Percentiles rank a stretch among this genome's conserved stretches.
These are phyloP conservation scores for Neuroscelio doddi DNA, from an alignment of 2,888 invertebrate genomes.

Conservation along the genomic window DNA sequence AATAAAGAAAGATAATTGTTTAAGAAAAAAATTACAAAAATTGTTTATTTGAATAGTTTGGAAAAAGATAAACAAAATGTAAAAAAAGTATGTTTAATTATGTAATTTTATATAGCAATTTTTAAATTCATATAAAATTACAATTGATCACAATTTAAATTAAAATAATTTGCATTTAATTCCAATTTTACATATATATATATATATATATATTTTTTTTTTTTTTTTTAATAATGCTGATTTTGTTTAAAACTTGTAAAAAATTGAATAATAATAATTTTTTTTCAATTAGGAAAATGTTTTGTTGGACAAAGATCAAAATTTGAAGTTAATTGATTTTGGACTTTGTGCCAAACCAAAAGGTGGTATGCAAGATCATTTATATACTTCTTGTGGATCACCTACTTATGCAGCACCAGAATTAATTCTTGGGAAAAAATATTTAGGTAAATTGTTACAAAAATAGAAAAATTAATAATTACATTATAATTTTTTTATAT, in stretches of 20 bases:
- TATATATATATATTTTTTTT: neutral
- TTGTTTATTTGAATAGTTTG: too few relatives aligned
- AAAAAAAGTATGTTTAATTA: too few relatives aligned
- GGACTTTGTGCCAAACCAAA: slow-evolving; percentile 84
- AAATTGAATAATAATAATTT: slow-evolving; percentile 5
- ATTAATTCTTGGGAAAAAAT: slow-evolving; percentile 75
- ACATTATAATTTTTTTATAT: neutral
- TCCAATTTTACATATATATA: too few relatives aligned
- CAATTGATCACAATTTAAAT: too few relatives aligned
- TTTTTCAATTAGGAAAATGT: slow-evolving; percentile 79
- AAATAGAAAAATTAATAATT: slow-evolving; percentile 8
- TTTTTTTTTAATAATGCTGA: neutral
- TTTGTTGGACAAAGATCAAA: slow-evolving; percentile 81
- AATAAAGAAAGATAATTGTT: neutral
- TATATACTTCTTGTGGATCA: slow-evolving; percentile 83
- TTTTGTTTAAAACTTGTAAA: slow-evolving; percentile 12
- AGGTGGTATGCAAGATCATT: slow-evolving; percentile 77
- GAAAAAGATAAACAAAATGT: too few relatives aligned
- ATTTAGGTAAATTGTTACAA: slow-evolving; percentile 72
- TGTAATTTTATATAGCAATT: too few relatives aligned
- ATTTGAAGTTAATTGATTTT: slow-evolving; percentile 87
- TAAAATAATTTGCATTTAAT: too few relatives aligned
- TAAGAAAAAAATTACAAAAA: neutral
- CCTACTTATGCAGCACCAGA: slow-evolving; percentile 86
- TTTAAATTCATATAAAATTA: too few relatives aligned